These are phyloP conservation scores for Verasper variegatus DNA, from an alignment of 2,113 vertebrate genomes.

Conservation along the genomic window DNA sequence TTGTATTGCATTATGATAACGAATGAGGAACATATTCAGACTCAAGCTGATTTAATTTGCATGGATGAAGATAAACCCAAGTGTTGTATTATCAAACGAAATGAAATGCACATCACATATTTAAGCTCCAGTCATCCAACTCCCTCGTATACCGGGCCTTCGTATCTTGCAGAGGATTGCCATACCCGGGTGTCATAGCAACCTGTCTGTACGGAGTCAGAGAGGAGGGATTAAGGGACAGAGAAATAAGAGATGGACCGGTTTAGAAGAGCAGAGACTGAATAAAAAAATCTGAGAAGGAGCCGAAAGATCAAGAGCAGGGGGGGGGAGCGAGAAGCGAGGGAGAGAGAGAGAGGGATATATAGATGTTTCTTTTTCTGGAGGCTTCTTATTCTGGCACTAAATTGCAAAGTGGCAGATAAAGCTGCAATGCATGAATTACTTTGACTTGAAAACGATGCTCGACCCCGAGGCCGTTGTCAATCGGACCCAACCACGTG, in stretches of 20 bases:
- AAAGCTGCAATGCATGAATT: neutral
- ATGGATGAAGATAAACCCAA: neutral
- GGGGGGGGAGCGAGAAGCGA: no score
- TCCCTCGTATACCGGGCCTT: slow-evolving; percentile 8
- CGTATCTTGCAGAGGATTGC: slow-evolving; percentile 26
- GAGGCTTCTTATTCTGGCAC: neutral
- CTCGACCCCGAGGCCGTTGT: neutral
- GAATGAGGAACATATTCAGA: neutral
- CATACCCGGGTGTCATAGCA: slow-evolving; percentile 38
- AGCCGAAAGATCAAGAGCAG: neutral
- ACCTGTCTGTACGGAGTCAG: slow-evolving; percentile 22
- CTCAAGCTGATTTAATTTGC: neutral
- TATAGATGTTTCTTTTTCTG: neutral
- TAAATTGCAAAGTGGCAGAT: neutral
- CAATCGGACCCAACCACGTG: neutral
- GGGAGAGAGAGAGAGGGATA: neutral
- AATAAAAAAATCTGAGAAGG: neutral
- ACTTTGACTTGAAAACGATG: neutral
- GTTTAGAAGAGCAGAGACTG: slow-evolving; percentile 1
- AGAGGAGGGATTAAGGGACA: slow-evolving; percentile 24
- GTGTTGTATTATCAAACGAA: neutral
- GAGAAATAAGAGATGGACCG: slow-evolving; percentile 2
- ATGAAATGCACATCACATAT: slow-evolving; percentile 1
- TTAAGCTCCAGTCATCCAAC: slow-evolving; percentile 20
- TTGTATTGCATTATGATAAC: neutral